Conservation (phyloP, 2,113 vertebrate species). For the Anser cygnoides region DNA sequence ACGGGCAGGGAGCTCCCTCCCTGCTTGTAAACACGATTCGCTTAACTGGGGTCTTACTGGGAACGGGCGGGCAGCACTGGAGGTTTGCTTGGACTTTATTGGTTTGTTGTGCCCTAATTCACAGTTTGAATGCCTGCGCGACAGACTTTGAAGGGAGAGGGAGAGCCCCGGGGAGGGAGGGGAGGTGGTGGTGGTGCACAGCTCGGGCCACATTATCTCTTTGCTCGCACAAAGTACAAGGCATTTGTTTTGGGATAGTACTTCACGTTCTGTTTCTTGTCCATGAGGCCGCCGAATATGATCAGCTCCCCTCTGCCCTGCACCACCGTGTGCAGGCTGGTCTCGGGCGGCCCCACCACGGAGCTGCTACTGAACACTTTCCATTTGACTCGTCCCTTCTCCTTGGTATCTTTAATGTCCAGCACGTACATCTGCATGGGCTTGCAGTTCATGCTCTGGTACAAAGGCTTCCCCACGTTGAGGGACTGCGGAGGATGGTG, state of each 20-base stretch:
- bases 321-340: slow-evolving; percentile 96
- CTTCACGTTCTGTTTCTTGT: slow-evolving; percentile 99
- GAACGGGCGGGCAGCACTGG: background rate
- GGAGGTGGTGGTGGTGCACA: background rate
- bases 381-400: slow-evolving; percentile 87
- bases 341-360: slow-evolving; percentile 94
- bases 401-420: slow-evolving; percentile 89
- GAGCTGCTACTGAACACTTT: slow-evolving; percentile 88
- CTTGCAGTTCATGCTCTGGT: slow-evolving; percentile 98
- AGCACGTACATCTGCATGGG: slow-evolving; percentile 99
- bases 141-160: slow-evolving; percentile 12
- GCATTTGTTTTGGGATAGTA: slow-evolving; percentile 99
- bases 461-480: slow-evolving; percentile 96
- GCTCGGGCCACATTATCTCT: slow-evolving; percentile 87
- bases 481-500: slow-evolving; percentile 97
- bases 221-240: slow-evolving; percentile 99
- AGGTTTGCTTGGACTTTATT: slow-evolving; percentile 60
- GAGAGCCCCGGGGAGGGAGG: background rate
- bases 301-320: slow-evolving; percentile 96
- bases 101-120: slow-evolving; percentile 61
- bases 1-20: slow-evolving; percentile 33
- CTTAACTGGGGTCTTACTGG: slow-evolving; percentile 4
- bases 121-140: slow-evolving; percentile 62
- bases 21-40: slow-evolving; percentile 44
- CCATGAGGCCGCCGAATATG: slow-evolving; percentile 97